Percentiles rank a stretch among this genome's conserved stretches.
phyloP scores from a whole-genome alignment of 2,113 vertebrate genomes.

The Carassius carassius region DNA sequence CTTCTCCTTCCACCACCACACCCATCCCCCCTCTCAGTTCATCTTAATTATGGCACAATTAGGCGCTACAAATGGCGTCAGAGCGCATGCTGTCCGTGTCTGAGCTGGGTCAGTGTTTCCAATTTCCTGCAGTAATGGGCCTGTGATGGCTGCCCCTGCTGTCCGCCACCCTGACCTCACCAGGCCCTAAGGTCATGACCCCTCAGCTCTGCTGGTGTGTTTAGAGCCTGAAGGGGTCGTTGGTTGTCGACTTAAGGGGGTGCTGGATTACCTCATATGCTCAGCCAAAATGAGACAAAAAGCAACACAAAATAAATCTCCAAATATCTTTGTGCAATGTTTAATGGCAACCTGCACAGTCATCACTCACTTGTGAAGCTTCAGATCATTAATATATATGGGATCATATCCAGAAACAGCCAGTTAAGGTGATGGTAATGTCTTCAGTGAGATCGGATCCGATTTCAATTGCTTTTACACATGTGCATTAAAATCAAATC shows the following conservation, averaged over 20 bases:
- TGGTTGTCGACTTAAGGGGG: slow-evolving; percentile 75
- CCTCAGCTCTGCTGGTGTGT: slow-evolving; percentile 73
- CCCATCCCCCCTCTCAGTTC: slow-evolving; percentile 66
- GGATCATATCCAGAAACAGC: slow-evolving; percentile 19
- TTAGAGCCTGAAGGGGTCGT: slow-evolving; percentile 70
- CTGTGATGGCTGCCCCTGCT: slow-evolving; percentile 69
- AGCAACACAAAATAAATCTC: slow-evolving; percentile 66
- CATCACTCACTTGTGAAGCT: slow-evolving; percentile 18
- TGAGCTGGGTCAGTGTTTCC: slow-evolving; percentile 77
- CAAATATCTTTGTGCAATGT: not conserved
- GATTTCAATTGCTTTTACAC: slow-evolving; percentile 37
- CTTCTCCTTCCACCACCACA: slow-evolving; percentile 35
- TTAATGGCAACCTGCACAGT: slow-evolving; percentile 4
- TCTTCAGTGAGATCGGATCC: not conserved
- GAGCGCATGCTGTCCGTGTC: slow-evolving; percentile 62
- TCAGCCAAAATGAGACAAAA: slow-evolving; percentile 68
- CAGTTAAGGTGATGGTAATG: slow-evolving; percentile 25
- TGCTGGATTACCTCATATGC: slow-evolving; percentile 73
- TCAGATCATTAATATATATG: slow-evolving; percentile 21
- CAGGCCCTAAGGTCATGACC: slow-evolving; percentile 82
- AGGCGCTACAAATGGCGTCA: slow-evolving; percentile 77
- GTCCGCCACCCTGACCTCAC: slow-evolving; percentile 76
- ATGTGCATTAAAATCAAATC: slow-evolving; percentile 44
- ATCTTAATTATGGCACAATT: slow-evolving; percentile 74
- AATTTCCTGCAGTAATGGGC: slow-evolving; percentile 88